Percentiles rank a stretch among this genome's conserved stretches.
Evolutionary conservation across 2,888 invertebrate genomes (phyloP).

Genomic region (Drosophila picticornis): DNA sequence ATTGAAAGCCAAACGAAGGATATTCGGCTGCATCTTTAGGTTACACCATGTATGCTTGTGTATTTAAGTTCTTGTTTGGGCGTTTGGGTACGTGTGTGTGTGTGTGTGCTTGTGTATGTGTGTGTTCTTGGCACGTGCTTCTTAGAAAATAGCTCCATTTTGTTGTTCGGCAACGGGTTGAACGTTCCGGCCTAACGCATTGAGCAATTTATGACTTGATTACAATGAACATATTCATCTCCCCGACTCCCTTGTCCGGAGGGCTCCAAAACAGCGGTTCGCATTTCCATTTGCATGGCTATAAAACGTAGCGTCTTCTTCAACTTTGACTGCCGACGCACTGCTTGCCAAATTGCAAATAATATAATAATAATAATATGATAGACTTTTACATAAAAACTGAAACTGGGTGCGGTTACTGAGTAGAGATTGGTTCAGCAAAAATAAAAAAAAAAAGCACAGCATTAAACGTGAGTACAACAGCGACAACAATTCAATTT

Average conservation of each 20-base stretch:
- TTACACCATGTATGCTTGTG: slow-evolving; percentile 24
- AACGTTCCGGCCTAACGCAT: slow-evolving; percentile 59
- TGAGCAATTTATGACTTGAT: slow-evolving; percentile 78
- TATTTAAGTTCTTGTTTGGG: slow-evolving; percentile 12
- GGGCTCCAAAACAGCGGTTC: not conserved
- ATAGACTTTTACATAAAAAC: slow-evolving; percentile 22
- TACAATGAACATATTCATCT: slow-evolving; percentile 56
- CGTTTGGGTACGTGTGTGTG: slow-evolving; percentile 2
- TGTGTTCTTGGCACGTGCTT: slow-evolving; percentile 58
- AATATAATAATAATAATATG: slow-evolving; percentile 65
- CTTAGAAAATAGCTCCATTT: slow-evolving; percentile 53
- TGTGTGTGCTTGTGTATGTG: slow-evolving; percentile 7
- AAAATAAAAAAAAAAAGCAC: slow-evolving; percentile 11
- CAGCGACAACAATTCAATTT: slow-evolving; percentile 77
- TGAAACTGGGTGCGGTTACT: slow-evolving; percentile 28
- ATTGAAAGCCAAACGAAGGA: slow-evolving; percentile 65
- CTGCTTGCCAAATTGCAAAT: slow-evolving; percentile 73
- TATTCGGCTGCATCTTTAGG: slow-evolving; percentile 48
- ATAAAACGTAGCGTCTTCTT: slow-evolving; percentile 46
- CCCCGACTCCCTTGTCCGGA: not conserved
- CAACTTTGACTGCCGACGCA: slow-evolving; percentile 29
- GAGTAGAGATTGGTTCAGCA: not conserved
- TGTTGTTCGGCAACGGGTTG: slow-evolving; percentile 59
- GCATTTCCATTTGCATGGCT: slow-evolving; percentile 55
- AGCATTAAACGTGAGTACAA: slow-evolving; percentile 58